Base-by-base conservation (phyloP, 2,888 invertebrate genomes). In the Tetranychus piercei region DNA sequence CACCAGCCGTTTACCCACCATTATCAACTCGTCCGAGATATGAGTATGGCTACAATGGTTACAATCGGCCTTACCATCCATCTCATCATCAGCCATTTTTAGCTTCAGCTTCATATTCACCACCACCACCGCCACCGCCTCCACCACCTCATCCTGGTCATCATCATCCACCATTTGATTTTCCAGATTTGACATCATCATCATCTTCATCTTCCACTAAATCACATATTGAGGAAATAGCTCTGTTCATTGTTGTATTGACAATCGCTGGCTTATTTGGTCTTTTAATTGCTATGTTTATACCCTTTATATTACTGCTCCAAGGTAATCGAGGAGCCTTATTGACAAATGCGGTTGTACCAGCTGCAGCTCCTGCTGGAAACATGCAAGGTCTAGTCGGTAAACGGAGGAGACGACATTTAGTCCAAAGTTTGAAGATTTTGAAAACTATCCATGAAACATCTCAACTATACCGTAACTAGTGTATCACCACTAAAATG, bases 211-310 rank as follows among this genome's bases (percentile, higher is more conserved):
- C 55, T 15, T 55, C 55, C 9, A 55, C 11, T 55, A 55, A 55
- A 55, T 55, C 55, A 55, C 55, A 55, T 7, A 55, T 55, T 6
- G 74, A 74, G 20, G 74, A 74, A 44, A 69, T 74, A 22, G 74
- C 74, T 8, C 44, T 74, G 23, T 74, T 74, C 70, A 44, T 74
- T 6, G 74, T 74, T 65, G 20, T 74, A 6, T 64, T 74, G 6
- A 74, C 74, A 44, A 74, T 74, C 23, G 74, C 74, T 11, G 74
- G 74, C 9, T 74, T 74, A 64, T 74, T 74, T 22, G 74, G 74
- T 18, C 18, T 74, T 23, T 69, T 74, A 65, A 71, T 74, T 67
- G 70, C 74, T 65, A 64, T 74, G 74, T 23, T 74, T 45, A 71
- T 74, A 70, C 74, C 74, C 7, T 74, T 74, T 43, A 44, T n/a